Evolutionary conservation across 2,113 vertebrate species (phyloP).

Genomic region (Trematocara nigrifrons): DNA sequence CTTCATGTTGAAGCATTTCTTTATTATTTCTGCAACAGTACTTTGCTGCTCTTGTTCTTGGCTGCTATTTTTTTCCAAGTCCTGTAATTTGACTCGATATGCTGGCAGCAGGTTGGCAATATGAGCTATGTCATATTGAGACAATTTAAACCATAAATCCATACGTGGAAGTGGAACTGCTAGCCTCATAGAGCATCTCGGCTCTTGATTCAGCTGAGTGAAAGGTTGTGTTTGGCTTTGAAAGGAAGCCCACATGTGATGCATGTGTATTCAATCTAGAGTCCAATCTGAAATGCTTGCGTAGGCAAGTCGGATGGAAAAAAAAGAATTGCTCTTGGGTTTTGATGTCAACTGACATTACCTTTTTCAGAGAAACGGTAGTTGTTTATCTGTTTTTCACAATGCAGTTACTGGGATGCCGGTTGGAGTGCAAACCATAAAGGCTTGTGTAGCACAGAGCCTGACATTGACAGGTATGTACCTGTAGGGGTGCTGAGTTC

Average conservation of each 20-base stretch:
- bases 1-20: not conserved
- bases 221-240: not conserved
- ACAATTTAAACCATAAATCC: too few species aligned
- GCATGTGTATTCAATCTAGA: not conserved
- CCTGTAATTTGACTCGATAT: not conserved
- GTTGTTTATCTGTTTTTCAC: conserved; percentile 16
- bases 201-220: not conserved
- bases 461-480: conserved; percentile 29
- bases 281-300: not conserved
- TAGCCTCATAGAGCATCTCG: not conserved
- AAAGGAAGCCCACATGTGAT: not conserved
- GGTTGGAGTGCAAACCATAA: not conserved
- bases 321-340: not conserved
- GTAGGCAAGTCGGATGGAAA: not conserved
- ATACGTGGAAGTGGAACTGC: not conserved
- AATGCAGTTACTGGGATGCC: not conserved
- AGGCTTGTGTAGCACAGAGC: not conserved
- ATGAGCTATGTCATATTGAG: not conserved
- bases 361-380: not conserved
- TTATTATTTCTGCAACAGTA: not conserved
- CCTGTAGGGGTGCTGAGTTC: conserved; percentile 14
- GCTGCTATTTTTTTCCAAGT: not conserved
- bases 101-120: not conserved
- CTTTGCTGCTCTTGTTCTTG: not conserved
- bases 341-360: conserved; percentile 18